A percentile compares a stretch with the other conserved stretches of the same genome.
phyloP scores from a whole-genome alignment of 2,888 invertebrate genomes.

The Andrena chrysosceles region DNA sequence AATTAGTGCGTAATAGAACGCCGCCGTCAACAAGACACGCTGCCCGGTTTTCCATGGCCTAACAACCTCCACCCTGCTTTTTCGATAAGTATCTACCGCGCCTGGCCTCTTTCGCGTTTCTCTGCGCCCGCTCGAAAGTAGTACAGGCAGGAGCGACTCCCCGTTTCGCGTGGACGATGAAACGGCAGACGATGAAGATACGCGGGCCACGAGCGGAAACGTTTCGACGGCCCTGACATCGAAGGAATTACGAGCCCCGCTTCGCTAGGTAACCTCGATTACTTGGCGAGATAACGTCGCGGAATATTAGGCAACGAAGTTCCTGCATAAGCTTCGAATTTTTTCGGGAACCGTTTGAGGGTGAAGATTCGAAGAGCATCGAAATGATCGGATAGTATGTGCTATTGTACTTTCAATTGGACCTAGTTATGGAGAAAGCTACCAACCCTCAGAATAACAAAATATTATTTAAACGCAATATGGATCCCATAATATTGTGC shows the following conservation, averaged over 20 bases:
- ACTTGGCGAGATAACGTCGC: conserved; percentile 4
- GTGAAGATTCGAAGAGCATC: not conserved
- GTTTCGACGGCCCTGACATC: conserved; percentile 3
- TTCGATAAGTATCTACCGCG: conserved; percentile 44
- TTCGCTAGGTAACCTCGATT: conserved; percentile 4
- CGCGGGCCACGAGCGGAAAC: not conserved
- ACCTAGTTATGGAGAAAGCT: too few species aligned
- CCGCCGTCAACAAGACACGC: conserved; percentile 30
- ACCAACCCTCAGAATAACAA: too few species aligned
- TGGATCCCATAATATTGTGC: too few species aligned
- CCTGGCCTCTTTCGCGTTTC: conserved; percentile 1
- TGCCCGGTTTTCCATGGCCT: conserved; percentile 33
- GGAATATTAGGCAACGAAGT: not conserved
- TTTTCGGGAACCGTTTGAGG: not conserved
- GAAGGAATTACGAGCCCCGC: conserved; percentile 1
- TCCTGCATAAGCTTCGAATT: not conserved
- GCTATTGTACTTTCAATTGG: too few species aligned
- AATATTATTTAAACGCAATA: too few species aligned
- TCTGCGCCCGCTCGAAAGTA: not conserved
- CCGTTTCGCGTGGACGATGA: not conserved
- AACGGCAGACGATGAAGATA: conserved; percentile 7
- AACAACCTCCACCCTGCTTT: conserved; percentile 42
- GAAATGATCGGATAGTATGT: too few species aligned
- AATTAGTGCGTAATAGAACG: conserved; percentile 64
- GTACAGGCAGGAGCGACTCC: not conserved